Evolutionary conservation across 2,113 vertebrate genomes (phyloP), one percentile per base, ranked within the genome.

Genomic region (Puffinus mauretanicus): DNA sequence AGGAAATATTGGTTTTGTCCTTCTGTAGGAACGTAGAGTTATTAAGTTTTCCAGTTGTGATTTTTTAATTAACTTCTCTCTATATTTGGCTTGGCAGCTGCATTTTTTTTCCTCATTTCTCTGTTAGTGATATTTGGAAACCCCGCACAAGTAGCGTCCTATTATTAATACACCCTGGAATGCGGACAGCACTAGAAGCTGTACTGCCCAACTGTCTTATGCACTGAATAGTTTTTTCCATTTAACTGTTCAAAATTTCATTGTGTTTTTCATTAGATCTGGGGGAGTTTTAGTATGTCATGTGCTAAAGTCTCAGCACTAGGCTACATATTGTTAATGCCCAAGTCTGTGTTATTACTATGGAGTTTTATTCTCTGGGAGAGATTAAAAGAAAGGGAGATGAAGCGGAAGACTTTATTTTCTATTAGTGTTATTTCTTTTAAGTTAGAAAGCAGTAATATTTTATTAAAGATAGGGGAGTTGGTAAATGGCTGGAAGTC

Each of bases 251-350:
- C 91, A 94, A 85, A 88, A 87, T 97, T 95, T 95, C 76, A 82
- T 96, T 95, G 95, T 90, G 90, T 47, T 97, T 97, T 97, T 91
- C 87, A 96, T 96, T 96, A 91, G 49, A 78, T 97, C 73, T 49
- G 55, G 69, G 79, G 90, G 78, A 93, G 87, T 83, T 97, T 92
- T 93, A 94, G 71, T 86, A 57, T 1, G 32, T 94, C 90, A 54
- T 94, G 76, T 96, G 79, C 40, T 58, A 5, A 76, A 88, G 55
- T 42, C 93, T 80, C 71, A 79, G 87, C 24, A 4, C 38, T 75
- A 62, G 64, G 30, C 70, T 97, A 64, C 17, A 10, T 95, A 88
- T 64, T 84, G 89, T 84, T 90, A 82, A 81, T 87, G 52, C 81
- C 60, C 51, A 27, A 55, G 82, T 91, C 55, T 83, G 65, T 80